Conservation (phyloP, 2,797 vertebrate genomes). For the Enteromius fasciolatus region DNA sequence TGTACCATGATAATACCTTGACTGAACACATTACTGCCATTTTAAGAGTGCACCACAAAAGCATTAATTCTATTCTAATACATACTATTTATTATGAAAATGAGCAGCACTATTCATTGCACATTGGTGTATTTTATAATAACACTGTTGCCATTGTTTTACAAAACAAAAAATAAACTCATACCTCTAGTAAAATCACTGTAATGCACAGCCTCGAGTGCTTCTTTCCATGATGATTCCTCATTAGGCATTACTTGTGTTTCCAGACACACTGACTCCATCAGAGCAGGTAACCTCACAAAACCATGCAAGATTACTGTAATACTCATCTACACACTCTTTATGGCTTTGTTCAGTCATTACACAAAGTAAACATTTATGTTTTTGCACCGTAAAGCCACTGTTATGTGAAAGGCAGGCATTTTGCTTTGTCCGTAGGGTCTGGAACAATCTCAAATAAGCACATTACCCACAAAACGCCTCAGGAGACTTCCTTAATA, state of each 20-base stretch:
- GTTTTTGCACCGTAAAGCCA: slow-evolving; percentile 1
- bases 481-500: slow-evolving; percentile 27
- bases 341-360: background rate
- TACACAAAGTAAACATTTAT: slow-evolving; percentile 15
- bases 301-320: slow-evolving; percentile 9
- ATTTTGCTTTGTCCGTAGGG: slow-evolving; percentile 17
- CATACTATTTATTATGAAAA: background rate
- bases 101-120: background rate
- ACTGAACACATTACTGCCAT: background rate
- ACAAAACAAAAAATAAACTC: background rate
- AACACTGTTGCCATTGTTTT: background rate
- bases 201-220: background rate
- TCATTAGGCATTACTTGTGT: background rate
- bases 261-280: slow-evolving; percentile 21
- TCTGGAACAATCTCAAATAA: slow-evolving; percentile 33
- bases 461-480: slow-evolving; percentile 22
- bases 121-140: background rate
- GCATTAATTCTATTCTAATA: background rate
- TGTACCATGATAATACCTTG: background rate
- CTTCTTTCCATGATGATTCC: background rate
- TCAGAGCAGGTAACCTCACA: background rate
- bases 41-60: background rate
- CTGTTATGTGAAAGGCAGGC: background rate
- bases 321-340: background rate
- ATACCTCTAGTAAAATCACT: background rate